Evolutionary conservation across 2,797 vertebrate genomes (phyloP).

Genomic region (Tiaroga cobitis): DNA sequence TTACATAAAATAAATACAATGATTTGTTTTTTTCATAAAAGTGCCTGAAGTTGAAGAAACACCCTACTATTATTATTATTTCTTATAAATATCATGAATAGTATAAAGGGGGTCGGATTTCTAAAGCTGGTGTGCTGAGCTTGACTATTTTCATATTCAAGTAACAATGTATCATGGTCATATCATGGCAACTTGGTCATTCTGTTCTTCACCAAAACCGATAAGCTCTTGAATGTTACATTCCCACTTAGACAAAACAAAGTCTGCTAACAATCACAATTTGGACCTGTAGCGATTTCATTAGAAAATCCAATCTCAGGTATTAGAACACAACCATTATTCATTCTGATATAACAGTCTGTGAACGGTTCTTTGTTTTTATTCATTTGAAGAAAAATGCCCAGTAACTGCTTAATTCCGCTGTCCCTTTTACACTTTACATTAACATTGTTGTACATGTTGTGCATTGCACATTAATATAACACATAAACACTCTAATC

Average conservation of each 20-base stretch:
- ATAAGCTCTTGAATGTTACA: constrained; percentile 19
- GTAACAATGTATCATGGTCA: not conserved
- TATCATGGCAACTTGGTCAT: not conserved
- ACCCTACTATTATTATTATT: not conserved
- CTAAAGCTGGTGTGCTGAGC: not conserved
- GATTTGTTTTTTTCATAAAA: not conserved
- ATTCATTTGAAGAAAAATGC: not conserved
- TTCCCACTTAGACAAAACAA: constrained; percentile 5
- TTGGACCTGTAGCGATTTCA: constrained; percentile 23
- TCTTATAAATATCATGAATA: not conserved
- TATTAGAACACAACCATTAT: constrained; percentile 32
- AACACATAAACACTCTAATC: not conserved
- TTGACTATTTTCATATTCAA: not conserved
- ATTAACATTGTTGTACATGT: not conserved
- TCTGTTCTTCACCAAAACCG: constrained; percentile 31
- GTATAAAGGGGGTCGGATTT: not conserved
- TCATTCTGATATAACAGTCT: constrained; percentile 31
- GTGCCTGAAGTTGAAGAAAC: not conserved
- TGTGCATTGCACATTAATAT: not conserved
- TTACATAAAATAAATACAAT: not conserved
- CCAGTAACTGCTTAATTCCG: not conserved
- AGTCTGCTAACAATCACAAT: constrained; percentile 2
- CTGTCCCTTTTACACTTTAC: constrained; percentile 3
- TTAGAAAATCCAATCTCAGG: constrained; percentile 24
- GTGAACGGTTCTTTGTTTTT: not conserved